phyloP scores from a whole-genome alignment of 1,140 invertebrate species.

The Apis dorsata region DNA sequence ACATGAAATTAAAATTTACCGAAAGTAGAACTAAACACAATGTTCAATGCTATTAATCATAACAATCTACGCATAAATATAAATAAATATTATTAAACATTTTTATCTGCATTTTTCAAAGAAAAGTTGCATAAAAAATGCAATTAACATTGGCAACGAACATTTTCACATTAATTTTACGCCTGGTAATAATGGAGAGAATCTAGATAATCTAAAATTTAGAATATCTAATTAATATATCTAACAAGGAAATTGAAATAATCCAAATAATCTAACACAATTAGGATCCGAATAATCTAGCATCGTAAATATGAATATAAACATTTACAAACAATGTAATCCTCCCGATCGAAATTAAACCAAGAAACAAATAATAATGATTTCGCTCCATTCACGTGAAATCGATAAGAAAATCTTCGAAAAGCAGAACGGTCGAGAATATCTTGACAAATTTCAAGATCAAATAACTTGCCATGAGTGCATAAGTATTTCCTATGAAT shows the following conservation, averaged over 20 bases:
- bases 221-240: neutral
- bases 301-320: neutral
- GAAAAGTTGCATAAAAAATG: neutral
- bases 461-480: neutral
- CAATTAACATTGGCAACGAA: neutral
- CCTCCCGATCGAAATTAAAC: neutral
- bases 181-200: neutral
- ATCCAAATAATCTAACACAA: neutral
- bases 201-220: neutral
- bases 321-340: neutral
- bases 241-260: neutral
- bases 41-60: neutral
- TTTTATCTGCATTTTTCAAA: neutral
- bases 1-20: neutral
- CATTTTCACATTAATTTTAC: neutral
- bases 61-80: neutral
- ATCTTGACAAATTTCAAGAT: conserved; percentile 23
- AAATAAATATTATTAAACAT: neutral
- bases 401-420: neutral
- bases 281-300: neutral
- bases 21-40: neutral
- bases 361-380: neutral
- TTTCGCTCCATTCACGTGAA: neutral
- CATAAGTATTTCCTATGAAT: neutral
- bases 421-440: neutral